Base-by-base conservation (phyloP, 2,888 invertebrate genomes). In the Cyaniris semiargus region DNA sequence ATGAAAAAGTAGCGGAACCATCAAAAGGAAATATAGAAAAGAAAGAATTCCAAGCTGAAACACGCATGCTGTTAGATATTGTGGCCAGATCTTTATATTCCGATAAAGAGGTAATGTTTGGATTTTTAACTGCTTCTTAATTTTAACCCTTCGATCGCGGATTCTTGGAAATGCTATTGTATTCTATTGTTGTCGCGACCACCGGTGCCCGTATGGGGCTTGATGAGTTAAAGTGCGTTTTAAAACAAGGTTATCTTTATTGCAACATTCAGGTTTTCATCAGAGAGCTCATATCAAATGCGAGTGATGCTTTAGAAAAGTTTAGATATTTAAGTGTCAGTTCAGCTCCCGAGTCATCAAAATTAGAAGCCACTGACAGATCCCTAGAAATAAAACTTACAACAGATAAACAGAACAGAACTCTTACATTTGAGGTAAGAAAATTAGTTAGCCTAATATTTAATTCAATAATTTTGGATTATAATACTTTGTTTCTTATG, bases 61-160 rank as follows among this genome's bases (percentile, higher is more conserved):
- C 99, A 0, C 95, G 97, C 80, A 98, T 98, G 97, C 89, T 99
- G 66, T 91, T 99, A 75, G 98, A 99, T 88, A 99, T 99, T 89
- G 99, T 99, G 0, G 99, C 99, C 0, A 96, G 98, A 86, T 99
- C 99, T 0, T 93, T 99, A 58, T 99, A 99, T 90, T 99, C 99
- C 0, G 99, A 99, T 84, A 99, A 98, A 91, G 99, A 99, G 95
- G 97, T 97, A 88, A 85, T 6, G 15, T 18, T 66, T 66, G 15
- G 3, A 66, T 27, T 15, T 27, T 27, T 13, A 27, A 27, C 13
- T 15, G 3, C 21, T 23, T 1, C 86, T 76, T 70, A 15, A 21
- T 2, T 72, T 38, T 71, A n/a, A n/a, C n/a, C n/a, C n/a, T n/a
- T n/a, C n/a, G n/a, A n/a, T n/a, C n/a, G n/a, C n/a, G n/a, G n/a